Evolutionary conservation across 2,888 invertebrate species (phyloP).

Genomic region (Melinaea marsaeus): DNA sequence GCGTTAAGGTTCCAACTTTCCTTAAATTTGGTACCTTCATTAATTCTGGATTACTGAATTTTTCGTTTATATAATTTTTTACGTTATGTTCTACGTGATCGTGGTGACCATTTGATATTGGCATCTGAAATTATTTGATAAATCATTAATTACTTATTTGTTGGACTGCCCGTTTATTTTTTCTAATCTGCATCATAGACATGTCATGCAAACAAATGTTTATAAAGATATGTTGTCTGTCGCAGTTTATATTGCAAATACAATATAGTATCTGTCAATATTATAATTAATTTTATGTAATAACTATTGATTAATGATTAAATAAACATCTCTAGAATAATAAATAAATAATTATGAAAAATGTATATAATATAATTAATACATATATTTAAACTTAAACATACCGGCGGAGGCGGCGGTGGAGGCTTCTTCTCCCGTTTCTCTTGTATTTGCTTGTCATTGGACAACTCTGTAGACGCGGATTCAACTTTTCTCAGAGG

Average conservation of each 20-base stretch:
- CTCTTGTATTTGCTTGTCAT: conserved; percentile 39
- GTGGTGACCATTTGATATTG: conserved; percentile 55
- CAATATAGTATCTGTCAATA: no score
- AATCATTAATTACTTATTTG: neutral
- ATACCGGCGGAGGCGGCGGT: conserved; percentile 81
- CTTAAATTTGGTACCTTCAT: conserved; percentile 48
- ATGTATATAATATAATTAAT: neutral
- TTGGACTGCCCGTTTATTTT: no score
- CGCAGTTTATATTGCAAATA: no score
- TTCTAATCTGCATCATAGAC: no score
- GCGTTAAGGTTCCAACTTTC: conserved; percentile 56
- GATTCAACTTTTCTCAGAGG: conserved; percentile 46
- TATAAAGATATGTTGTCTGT: no score
- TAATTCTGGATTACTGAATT: conserved; percentile 43
- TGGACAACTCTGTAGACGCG: conserved; percentile 6
- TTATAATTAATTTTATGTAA: no score
- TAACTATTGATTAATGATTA: no score
- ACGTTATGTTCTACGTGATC: conserved; percentile 52
- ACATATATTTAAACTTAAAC: conserved; percentile 29
- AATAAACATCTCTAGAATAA: neutral
- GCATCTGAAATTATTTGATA: conserved; percentile 55
- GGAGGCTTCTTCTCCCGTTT: conserved; percentile 63
- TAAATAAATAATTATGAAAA: neutral
- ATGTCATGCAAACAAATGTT: no score
- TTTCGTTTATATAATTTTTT: conserved; percentile 23